Evolutionary conservation across 1,140 invertebrate species (phyloP), one percentile per base, ranked within the genome.

Genomic region (Melitaea cinxia): DNA sequence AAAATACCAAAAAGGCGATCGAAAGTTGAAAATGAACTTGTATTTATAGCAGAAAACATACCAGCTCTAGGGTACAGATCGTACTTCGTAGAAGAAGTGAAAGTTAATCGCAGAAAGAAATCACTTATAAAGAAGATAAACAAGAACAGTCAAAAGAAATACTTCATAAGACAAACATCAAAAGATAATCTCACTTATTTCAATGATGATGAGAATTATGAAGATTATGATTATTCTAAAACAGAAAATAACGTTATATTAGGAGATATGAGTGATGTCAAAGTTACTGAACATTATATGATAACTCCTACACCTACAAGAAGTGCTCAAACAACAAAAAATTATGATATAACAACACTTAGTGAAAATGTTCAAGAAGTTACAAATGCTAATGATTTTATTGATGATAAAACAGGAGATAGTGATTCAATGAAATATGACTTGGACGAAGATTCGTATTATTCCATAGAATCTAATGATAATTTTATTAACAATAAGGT

Each of bases 11-110:
- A 56, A 0, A 49, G 73, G 21, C 50, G 33, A 0, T 30, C 57
- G 0, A n/a, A 53, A 24, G 81, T 85, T 0, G 75, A 77, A 0
- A 64, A 83, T 39, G 91, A 92, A 50, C 59, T 93, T 6, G 82
- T 92, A 0, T 93, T 93, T 67, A 49, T 82, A 10, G 92, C 91
- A 0, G 62, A 86, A 14, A 70, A 85, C 10, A 37, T 93, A 3
- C 91, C 91, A 37, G 77, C 91, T 0, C 37, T 92, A 3, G 91
- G 92, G 1, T 79, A 75, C 24, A 76, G 71, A 15, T 81, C 83
- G 0, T 92, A 86, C 52, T 86, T 71, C 50, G 58, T 80, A 0
- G 4, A 65, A n/a, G 28, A 60, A 19, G 3, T 19, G 12, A 52
- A 14, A 10, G 30, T 7, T 10, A 33, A 1, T 0, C 42, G 62